Base-by-base conservation (phyloP, 2,113 vertebrate species). In the Xyliphius kryptos region DNA sequence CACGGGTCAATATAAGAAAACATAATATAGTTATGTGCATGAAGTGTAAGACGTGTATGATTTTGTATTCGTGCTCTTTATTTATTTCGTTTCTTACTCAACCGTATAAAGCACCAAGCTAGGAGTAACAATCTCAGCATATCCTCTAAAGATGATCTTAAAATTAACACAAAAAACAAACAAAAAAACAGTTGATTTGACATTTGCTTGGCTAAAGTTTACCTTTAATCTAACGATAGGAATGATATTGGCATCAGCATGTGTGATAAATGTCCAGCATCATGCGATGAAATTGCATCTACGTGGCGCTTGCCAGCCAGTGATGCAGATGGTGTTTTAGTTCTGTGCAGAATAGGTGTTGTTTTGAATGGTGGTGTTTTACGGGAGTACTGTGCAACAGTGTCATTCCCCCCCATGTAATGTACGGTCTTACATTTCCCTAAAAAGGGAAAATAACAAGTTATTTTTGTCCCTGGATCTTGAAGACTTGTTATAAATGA, bases 401-500 rank as follows among this genome's bases (percentile, higher is more conserved):
- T 57, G 54, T 66, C 70, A 56, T 64, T 65, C 61, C 50, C 38
- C 40, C 44, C 48, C 55, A 56, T 41, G 57, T 44, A 63, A 67
- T 67, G 65, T 72, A 48, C 54, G 59, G 73, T 76, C 74, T 76
- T 72, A 74, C 21, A 17, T 73, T 66, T 66, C 49, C 67, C 59
- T 32, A 32, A 32, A 32, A 32, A 21, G 41, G 55, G 61, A 65
- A 59, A 59, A 37, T 56, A 32, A 55, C 54, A 48, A 19, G 16
- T 74, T 67, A 60, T 67, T 66, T 70, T 64, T 70, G 20, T 46
- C 57, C 56, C 58, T 65, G 32, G 16, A 61, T 67, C 68, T 75
- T 66, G 52, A 73, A 70, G 74, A 72, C 67, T 72, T 68, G 63
- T 71, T 75, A 65, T 48, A 74, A 76, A 69, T 60, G 76, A 55